phyloP scores from a whole-genome alignment of 2,797 vertebrate species.

The Kryptopterus vitreolus region DNA sequence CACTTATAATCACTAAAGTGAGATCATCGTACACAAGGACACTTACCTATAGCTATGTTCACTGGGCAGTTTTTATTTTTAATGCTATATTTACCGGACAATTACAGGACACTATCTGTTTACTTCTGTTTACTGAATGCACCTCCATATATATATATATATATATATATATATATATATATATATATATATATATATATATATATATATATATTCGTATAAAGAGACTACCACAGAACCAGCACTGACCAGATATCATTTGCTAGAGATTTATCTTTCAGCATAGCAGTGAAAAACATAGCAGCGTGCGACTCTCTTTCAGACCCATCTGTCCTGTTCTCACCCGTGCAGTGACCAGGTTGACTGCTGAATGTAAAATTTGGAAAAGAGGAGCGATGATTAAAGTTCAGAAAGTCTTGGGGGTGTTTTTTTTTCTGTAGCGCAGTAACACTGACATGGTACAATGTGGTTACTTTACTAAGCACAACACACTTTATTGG shows the following conservation, averaged over 20 bases:
- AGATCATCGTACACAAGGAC: not conserved
- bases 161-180: no score
- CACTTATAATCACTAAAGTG: no score
- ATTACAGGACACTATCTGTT: not conserved
- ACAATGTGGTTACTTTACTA: no score
- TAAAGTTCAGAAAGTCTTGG: constrained; percentile 7
- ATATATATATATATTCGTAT: not conserved
- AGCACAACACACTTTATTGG: no score
- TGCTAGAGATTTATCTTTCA: not conserved
- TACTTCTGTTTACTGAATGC: not conserved
- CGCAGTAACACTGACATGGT: no score
- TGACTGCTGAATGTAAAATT: constrained; percentile 18
- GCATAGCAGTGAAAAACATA: not conserved
- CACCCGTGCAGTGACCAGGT: constrained; percentile 20
- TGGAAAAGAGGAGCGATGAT: not conserved
- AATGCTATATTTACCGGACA: not conserved
- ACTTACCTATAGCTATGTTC: not conserved
- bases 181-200: no score
- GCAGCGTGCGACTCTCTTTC: not conserved
- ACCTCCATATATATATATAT: no score
- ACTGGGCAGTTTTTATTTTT: not conserved
- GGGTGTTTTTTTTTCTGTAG: not conserved
- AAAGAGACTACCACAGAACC: not conserved
- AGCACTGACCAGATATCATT: not conserved
- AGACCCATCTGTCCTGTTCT: constrained; percentile 12